Conservation (phyloP, 2,797 vertebrate genomes). For the Amblyraja radiata region DNA sequence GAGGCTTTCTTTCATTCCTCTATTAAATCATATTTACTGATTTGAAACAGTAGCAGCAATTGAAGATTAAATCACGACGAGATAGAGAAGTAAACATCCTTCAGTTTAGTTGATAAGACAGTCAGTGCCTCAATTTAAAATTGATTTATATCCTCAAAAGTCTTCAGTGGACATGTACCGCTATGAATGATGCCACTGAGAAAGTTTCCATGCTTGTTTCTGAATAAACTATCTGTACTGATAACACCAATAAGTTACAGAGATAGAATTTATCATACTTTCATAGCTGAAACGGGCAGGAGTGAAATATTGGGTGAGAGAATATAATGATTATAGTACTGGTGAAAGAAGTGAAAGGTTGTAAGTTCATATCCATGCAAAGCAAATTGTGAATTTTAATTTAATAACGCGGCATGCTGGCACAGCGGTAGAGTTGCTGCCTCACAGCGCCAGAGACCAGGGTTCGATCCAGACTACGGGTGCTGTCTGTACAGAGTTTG, state of each 20-base stretch:
- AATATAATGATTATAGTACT: not conserved
- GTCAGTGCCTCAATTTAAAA: not conserved
- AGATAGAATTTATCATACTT: not conserved
- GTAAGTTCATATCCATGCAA: not conserved
- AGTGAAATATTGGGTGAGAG: not conserved
- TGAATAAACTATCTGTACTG: not conserved
- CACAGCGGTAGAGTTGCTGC: too few relatives aligned
- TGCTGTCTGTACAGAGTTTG: too few relatives aligned
- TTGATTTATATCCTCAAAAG: not conserved
- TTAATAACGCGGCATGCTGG: not conserved
- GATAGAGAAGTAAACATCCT: not conserved
- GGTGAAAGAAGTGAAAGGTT: not conserved
- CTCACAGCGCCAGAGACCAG: too few relatives aligned
- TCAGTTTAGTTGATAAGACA: not conserved
- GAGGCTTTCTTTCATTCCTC: not conserved
- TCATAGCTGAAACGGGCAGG: not conserved
- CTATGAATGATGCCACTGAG: not conserved
- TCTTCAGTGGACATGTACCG: not conserved
- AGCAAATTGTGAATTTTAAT: not conserved
- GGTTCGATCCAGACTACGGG: too few relatives aligned
- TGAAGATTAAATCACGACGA: not conserved
- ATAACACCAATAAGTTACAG: not conserved
- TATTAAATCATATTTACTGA: not conserved
- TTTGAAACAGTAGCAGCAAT: constrained; percentile 25
- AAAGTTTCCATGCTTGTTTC: not conserved